Percentiles rank a stretch among this genome's conserved stretches.
These are phyloP conservation scores for Podocnemis expansa DNA, from an alignment of 2,113 vertebrate species.

Conservation along the genomic window DNA sequence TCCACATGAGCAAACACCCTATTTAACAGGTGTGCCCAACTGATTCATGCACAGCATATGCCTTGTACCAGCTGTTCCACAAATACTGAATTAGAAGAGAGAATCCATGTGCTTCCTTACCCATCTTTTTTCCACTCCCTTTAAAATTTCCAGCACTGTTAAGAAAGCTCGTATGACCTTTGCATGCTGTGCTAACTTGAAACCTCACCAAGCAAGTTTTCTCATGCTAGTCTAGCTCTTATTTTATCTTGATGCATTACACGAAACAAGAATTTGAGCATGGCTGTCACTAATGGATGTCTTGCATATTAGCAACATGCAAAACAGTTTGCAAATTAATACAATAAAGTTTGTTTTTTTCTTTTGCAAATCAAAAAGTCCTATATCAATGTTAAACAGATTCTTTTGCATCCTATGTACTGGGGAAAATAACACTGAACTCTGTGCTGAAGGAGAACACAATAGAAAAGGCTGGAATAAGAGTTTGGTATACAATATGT, in stretches of 20 bases:
- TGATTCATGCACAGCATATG: background rate
- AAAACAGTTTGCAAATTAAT: background rate
- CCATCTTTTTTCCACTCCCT: background rate
- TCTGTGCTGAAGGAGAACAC: background rate
- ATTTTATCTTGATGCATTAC: background rate
- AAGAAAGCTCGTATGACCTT: background rate
- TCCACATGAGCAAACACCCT: background rate
- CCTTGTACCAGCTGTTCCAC: background rate
- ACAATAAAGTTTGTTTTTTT: background rate
- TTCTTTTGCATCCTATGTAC: background rate
- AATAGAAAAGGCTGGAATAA: background rate
- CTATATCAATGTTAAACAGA: background rate
- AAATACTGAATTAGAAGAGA: background rate
- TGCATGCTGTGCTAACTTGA: background rate
- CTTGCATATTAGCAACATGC: background rate
- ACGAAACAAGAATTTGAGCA: background rate
- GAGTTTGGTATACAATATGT: fast-evolving
- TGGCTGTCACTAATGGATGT: background rate
- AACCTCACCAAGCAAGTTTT: background rate
- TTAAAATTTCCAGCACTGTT: background rate
- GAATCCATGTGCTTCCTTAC: background rate
- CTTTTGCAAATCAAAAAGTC: background rate
- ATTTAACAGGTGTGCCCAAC: background rate
- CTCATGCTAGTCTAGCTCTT: background rate
- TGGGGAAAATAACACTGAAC: background rate